Evolutionary conservation across 2,113 vertebrate species (phyloP).

Genomic region (Archilochus colubris): DNA sequence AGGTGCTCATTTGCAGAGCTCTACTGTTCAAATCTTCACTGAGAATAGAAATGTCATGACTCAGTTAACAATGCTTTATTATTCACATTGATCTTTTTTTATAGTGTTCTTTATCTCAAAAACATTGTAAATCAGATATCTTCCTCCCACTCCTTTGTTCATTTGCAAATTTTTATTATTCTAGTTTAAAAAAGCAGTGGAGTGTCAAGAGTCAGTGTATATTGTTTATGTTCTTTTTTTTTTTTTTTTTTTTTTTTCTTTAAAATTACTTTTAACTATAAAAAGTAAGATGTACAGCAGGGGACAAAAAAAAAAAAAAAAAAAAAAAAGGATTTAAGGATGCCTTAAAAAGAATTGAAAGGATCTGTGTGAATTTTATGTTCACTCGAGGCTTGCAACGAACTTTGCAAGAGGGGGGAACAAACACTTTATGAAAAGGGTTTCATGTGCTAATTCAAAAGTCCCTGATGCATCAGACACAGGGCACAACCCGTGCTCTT

Average conservation of each 20-base stretch:
- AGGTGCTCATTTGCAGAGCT: conserved; percentile 78
- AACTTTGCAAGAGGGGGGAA: not conserved
- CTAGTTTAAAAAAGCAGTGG: conserved; percentile 77
- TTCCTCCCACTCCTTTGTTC: conserved; percentile 84
- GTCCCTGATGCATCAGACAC: not conserved
- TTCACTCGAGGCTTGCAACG: not conserved
- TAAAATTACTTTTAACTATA: conserved; percentile 73
- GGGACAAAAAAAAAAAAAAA: not conserved
- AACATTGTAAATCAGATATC: conserved; percentile 84
- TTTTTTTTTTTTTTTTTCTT: conserved; percentile 6
- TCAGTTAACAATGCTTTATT: conserved; percentile 85
- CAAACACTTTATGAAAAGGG: not conserved
- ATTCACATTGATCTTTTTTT: conserved; percentile 83
- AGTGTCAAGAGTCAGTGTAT: conserved; percentile 78
- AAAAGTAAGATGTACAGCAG: conserved; percentile 52
- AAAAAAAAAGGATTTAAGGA: conserved; percentile 28
- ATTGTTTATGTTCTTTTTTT: conserved; percentile 73
- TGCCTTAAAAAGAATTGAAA: conserved; percentile 25
- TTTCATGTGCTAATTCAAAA: not conserved
- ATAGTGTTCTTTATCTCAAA: conserved; percentile 83
- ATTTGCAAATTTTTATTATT: conserved; percentile 84
- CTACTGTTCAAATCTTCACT: conserved; percentile 76
- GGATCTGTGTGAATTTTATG: not conserved
- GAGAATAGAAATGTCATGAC: conserved; percentile 84
- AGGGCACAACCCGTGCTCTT: not conserved